phyloP scores from a whole-genome alignment of 1,140 invertebrate genomes.

The Sarcophaga peregrina region DNA sequence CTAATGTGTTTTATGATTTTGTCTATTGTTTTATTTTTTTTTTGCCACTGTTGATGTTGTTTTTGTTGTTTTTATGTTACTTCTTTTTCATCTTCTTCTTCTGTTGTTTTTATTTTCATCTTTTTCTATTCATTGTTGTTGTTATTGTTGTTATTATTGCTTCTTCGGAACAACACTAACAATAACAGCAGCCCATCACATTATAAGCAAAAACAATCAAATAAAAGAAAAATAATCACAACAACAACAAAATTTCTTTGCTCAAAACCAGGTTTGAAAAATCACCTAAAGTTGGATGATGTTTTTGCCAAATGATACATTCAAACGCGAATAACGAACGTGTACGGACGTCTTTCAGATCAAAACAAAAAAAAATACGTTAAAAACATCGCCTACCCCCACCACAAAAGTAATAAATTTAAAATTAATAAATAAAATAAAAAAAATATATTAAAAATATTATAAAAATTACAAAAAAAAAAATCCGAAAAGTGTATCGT shows the following conservation, averaged over 20 bases:
- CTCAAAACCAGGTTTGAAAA: conserved; percentile 40
- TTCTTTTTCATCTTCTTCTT: background rate
- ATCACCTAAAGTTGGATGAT: conserved; percentile 40
- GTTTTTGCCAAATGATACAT: conserved; percentile 41
- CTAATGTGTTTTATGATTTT: conserved; percentile 18
- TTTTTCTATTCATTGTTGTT: conserved; percentile 2
- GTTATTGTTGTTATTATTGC: conserved; percentile 16
- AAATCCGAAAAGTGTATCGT: background rate
- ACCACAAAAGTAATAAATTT: conserved; percentile 14
- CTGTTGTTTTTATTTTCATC: no score
- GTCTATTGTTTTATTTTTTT: conserved; percentile 2
- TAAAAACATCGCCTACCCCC: background rate
- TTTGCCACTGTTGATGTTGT: background rate
- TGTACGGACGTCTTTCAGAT: conserved; percentile 34
- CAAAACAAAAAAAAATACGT: background rate
- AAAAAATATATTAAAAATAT: conserved; percentile 3
- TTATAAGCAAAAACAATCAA: background rate
- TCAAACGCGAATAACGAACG: conserved; percentile 41
- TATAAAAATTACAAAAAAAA: background rate
- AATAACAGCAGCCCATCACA: conserved; percentile 11
- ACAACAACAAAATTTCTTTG: conserved; percentile 33
- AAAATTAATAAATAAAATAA: conserved; percentile 16
- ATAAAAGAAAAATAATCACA: conserved; percentile 16
- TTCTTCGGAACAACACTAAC: background rate
- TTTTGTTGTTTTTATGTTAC: background rate